phyloP scores from a whole-genome alignment of 2,888 invertebrate species.

The Heteropelma amictum region DNA sequence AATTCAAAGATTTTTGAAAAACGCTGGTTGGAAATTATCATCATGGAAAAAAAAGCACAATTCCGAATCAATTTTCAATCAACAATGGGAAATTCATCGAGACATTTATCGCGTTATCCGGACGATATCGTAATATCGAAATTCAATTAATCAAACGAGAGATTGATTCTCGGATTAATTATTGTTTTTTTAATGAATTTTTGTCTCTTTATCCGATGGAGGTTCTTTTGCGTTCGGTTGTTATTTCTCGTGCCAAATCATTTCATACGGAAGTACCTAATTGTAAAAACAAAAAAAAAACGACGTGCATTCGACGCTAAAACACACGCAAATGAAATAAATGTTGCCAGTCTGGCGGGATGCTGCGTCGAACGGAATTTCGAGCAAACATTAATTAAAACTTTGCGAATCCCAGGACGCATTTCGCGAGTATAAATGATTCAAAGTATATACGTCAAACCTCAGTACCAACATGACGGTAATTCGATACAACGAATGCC shows the following conservation, averaged over 20 bases:
- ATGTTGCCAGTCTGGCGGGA: background rate
- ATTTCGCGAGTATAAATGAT: background rate
- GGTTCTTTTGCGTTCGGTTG: background rate
- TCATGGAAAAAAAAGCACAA: too few relatives aligned
- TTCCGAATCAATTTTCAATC: too few relatives aligned
- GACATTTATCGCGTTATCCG: too few relatives aligned
- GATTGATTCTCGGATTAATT: too few relatives aligned
- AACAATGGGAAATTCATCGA: too few relatives aligned
- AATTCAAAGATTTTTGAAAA: too few relatives aligned
- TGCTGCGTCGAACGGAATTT: background rate
- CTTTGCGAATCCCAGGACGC: background rate
- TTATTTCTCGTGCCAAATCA: background rate
- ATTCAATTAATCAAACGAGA: too few relatives aligned
- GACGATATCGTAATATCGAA: background rate
- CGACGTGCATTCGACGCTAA: background rate
- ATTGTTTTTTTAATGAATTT: background rate
- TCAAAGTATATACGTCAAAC: background rate
- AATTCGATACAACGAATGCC: background rate
- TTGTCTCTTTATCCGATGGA: background rate
- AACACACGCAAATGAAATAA: background rate
- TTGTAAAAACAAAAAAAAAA: constrained; percentile 15
- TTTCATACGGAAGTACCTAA: constrained; percentile 29
- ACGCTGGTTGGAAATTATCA: too few relatives aligned
- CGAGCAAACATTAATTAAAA: constrained; percentile 29
- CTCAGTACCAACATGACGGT: background rate